Evolutionary conservation across 1,140 invertebrate species (phyloP).

Genomic region (Trissolcus basalis): DNA sequence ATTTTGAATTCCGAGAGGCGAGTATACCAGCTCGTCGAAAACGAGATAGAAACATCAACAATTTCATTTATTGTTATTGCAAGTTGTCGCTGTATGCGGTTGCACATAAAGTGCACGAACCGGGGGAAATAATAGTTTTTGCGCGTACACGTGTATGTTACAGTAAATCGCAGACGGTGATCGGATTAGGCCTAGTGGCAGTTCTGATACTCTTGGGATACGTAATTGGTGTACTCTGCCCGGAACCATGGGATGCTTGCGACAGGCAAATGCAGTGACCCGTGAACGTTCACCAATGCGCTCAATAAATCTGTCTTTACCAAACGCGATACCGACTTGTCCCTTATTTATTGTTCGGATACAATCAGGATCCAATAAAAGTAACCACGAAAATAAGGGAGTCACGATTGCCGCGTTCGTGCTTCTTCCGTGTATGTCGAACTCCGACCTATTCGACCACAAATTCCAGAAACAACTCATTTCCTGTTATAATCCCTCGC

Average conservation of each 20-base stretch:
- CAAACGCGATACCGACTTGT: constrained; percentile 60
- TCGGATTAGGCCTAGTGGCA: constrained; percentile 56
- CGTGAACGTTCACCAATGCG: constrained; percentile 56
- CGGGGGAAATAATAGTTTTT: constrained; percentile 22
- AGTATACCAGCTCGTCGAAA: constrained; percentile 11
- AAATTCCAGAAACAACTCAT: constrained; percentile 48
- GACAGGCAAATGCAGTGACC: constrained; percentile 62
- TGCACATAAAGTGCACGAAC: background rate
- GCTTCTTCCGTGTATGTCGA: constrained; percentile 54
- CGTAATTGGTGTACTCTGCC: constrained; percentile 62
- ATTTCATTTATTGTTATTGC: background rate
- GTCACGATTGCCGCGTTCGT: constrained; percentile 45
- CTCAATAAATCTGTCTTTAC: constrained; percentile 61
- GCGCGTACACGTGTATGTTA: constrained; percentile 38
- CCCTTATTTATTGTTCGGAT: constrained; percentile 62
- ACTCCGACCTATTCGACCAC: constrained; percentile 52
- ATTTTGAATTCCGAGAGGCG: constrained; percentile 45
- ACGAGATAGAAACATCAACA: background rate
- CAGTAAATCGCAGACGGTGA: constrained; percentile 58
- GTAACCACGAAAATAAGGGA: constrained; percentile 60
- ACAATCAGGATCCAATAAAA: constrained; percentile 57
- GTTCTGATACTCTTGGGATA: constrained; percentile 49
- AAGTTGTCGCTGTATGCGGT: background rate
- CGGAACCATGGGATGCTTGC: constrained; percentile 50
- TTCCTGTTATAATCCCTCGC: constrained; percentile 34